These are phyloP conservation scores for Rousettus leschenaultii DNA, from an alignment of 2,113 vertebrate species.

Conservation along the genomic window DNA sequence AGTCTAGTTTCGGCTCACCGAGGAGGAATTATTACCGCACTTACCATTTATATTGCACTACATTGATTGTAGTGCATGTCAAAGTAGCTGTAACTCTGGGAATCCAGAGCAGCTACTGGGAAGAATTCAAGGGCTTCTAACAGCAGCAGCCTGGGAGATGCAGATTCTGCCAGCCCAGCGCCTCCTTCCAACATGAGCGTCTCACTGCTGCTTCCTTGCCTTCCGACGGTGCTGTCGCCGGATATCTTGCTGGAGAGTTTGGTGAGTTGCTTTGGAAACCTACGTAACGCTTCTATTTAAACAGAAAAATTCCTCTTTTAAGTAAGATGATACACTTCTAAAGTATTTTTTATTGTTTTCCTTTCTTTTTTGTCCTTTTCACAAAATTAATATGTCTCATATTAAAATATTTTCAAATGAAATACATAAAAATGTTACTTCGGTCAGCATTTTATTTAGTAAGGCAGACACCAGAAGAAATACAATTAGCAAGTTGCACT, in stretches of 20 bases:
- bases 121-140: not conserved
- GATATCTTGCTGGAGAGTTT: not conserved
- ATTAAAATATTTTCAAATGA: not conserved
- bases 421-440: not conserved
- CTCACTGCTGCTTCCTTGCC: not conserved
- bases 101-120: not conserved
- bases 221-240: not conserved
- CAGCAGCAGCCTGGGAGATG: not conserved
- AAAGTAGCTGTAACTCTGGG: not conserved
- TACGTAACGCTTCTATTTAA: constrained; percentile 2
- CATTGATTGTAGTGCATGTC: not conserved
- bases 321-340: not conserved
- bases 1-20: not conserved
- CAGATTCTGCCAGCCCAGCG: not conserved
- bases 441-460: not conserved
- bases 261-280: constrained; percentile 17
- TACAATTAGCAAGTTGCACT: not conserved
- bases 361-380: not conserved
- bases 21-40: not conserved
- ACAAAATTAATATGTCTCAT: not conserved
- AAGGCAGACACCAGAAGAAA: not conserved
- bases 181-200: not conserved
- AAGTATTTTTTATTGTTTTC: not conserved
- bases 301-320: not conserved
- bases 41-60: not conserved